phyloP scores from a whole-genome alignment of 1,140 invertebrate species.

The Macrocentrus cingulum region DNA sequence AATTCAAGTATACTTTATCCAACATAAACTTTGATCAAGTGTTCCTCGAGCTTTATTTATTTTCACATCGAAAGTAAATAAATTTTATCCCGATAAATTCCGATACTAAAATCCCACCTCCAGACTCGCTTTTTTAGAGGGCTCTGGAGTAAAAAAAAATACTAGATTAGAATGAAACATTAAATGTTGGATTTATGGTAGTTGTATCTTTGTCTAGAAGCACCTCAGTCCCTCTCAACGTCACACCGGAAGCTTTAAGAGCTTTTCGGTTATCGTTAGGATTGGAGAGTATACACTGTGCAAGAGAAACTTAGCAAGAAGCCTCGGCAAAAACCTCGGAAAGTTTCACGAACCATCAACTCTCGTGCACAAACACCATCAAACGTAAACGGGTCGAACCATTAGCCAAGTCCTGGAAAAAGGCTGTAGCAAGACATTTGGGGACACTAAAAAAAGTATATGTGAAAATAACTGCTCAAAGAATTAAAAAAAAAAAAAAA shows the following conservation, averaged over 20 bases:
- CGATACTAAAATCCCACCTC: too few relatives aligned
- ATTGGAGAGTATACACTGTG: slow-evolving; percentile 17
- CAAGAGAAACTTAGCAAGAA: slow-evolving; percentile 1
- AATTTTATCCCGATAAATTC: too few relatives aligned
- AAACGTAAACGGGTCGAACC: slow-evolving; percentile 14
- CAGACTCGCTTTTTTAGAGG: too few relatives aligned
- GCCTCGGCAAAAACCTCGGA: slow-evolving; percentile 2
- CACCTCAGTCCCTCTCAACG: not conserved
- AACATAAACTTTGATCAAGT: too few relatives aligned
- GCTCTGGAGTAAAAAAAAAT: too few relatives aligned
- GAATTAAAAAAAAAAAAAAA: not conserved
- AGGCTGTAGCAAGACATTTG: not conserved
- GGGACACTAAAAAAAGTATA: too few relatives aligned
- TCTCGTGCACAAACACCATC: slow-evolving; percentile 20
- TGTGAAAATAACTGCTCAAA: not conserved
- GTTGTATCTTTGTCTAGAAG: slow-evolving; percentile 1
- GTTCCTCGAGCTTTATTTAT: too few relatives aligned
- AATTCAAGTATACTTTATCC: too few relatives aligned
- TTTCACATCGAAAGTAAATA: too few relatives aligned
- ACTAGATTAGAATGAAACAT: not conserved
- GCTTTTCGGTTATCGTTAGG: slow-evolving; percentile 25
- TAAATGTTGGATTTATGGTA: not conserved
- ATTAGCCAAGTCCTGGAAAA: slow-evolving; percentile 16
- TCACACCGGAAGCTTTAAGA: slow-evolving; percentile 14
- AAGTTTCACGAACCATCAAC: slow-evolving; percentile 28